Evolutionary conservation across 1,140 invertebrate genomes (phyloP).

Genomic region (Drosophila leontia): DNA sequence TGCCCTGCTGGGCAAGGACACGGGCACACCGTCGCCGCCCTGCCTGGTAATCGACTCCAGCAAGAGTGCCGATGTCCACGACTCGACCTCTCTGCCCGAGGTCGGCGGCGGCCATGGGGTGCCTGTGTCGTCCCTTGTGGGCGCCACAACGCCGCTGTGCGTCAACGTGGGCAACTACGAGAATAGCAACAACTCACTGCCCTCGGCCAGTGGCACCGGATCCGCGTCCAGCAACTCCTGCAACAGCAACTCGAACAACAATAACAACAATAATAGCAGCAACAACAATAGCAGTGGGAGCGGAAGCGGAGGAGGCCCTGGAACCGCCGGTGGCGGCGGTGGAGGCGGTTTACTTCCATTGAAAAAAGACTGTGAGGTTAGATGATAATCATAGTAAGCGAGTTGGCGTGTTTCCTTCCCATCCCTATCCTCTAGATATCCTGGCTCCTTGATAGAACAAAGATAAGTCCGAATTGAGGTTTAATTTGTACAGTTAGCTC

Average conservation of each 20-base stretch:
- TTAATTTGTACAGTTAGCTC: slow-evolving; percentile 72
- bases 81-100: slow-evolving; percentile 76
- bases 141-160: slow-evolving; percentile 63
- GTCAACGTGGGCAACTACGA: slow-evolving; percentile 73
- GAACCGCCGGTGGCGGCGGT: slow-evolving; percentile 46
- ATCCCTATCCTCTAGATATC: not conserved
- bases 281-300: slow-evolving; percentile 50
- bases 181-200: slow-evolving; percentile 76
- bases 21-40: slow-evolving; percentile 75
- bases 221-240: slow-evolving; percentile 62
- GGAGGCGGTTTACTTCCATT: slow-evolving; percentile 86
- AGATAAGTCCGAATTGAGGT: not conserved
- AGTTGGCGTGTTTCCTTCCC: slow-evolving; percentile 11
- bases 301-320: slow-evolving; percentile 48
- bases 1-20: slow-evolving; percentile 68
- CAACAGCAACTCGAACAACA: slow-evolving; percentile 69
- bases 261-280: slow-evolving; percentile 52
- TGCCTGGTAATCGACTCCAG: slow-evolving; percentile 78
- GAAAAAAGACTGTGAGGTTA: slow-evolving; percentile 93
- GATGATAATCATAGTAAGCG: slow-evolving; percentile 89
- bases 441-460: slow-evolving; percentile 2
- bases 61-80: slow-evolving; percentile 77
- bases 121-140: slow-evolving; percentile 37
- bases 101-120: slow-evolving; percentile 29
- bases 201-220: slow-evolving; percentile 69